Conservation (phyloP, 2,888 invertebrate species). For the Acrocyrtus sp. region DNA sequence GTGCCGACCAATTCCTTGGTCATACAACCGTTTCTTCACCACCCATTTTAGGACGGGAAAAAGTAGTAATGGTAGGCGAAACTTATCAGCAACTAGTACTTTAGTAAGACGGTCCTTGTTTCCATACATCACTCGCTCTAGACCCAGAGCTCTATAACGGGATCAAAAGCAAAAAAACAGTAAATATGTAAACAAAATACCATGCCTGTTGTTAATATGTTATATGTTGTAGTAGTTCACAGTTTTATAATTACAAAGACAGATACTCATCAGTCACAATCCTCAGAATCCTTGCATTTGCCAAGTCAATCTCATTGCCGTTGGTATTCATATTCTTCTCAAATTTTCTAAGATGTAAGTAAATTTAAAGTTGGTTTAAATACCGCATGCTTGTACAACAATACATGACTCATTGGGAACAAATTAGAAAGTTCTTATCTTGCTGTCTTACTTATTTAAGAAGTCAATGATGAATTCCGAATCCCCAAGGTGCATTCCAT, state of each 20-base stretch:
- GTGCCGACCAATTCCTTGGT: conserved; percentile 59
- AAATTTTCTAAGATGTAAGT: conserved; percentile 47
- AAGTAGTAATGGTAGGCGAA: conserved; percentile 49
- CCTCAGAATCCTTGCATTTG: conserved; percentile 33
- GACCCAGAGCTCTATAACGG: conserved; percentile 49
- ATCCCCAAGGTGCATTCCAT: conserved; percentile 54
- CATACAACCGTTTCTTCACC: conserved; percentile 12
- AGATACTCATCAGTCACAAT: conserved; percentile 53
- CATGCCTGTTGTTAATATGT: conserved; percentile 51
- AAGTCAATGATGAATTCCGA: conserved; percentile 56
- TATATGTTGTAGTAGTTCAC: conserved; percentile 64
- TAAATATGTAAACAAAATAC: not conserved
- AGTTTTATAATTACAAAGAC: not conserved
- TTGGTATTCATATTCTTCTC: conserved; percentile 49
- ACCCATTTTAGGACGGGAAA: conserved; percentile 4
- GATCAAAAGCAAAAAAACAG: too few species aligned
- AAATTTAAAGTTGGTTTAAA: not conserved
- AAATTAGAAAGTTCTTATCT: not conserved
- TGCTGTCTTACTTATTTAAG: conserved; percentile 46
- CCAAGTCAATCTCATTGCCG: conserved; percentile 58
- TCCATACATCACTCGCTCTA: conserved; percentile 44
- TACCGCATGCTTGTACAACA: not conserved
- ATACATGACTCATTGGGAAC: not conserved
- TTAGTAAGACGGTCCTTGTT: not conserved
- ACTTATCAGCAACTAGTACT: too few species aligned